Percentiles rank a stretch among this genome's conserved stretches.
Evolutionary conservation across 64 coral and sea anemone species (phyloP).

Genomic region (Pachyseris speciosa): DNA sequence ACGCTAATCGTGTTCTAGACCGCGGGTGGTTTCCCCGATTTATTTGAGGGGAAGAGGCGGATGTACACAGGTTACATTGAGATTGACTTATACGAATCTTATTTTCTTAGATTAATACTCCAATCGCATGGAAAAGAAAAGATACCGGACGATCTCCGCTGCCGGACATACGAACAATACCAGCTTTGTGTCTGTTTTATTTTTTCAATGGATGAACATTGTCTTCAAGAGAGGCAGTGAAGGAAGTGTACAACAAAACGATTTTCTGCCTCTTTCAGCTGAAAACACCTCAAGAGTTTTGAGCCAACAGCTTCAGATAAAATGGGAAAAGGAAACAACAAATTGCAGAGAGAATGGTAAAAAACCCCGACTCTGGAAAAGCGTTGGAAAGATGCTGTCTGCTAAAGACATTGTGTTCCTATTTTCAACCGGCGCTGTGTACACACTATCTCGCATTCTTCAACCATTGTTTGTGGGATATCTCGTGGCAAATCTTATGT

Average conservation of each 20-base stretch:
- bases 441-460: neutral
- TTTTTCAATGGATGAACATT: slow-evolving; percentile 72
- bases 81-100: no score
- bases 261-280: slow-evolving; percentile 33
- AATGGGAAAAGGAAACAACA: neutral
- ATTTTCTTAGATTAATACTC: no score
- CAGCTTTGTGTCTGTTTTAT: slow-evolving; percentile 30
- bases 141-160: neutral
- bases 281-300: slow-evolving; percentile 2
- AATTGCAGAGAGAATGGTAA: neutral
- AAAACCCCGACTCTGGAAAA: neutral
- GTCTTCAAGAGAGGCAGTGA: slow-evolving; percentile 61
- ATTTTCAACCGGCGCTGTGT: neutral
- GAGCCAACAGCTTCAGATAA: neutral
- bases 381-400: neutral
- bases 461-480: neutral
- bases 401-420: neutral
- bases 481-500: neutral
- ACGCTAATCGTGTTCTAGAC: no score
- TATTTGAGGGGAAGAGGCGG: no score
- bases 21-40: no score
- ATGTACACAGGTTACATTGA: no score
- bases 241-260: slow-evolving; percentile 55
- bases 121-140: no score
- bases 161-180: neutral